Percentiles rank a stretch among this genome's conserved stretches.
phyloP scores from a whole-genome alignment of 2,113 vertebrate species.

The Zingel zingel region DNA sequence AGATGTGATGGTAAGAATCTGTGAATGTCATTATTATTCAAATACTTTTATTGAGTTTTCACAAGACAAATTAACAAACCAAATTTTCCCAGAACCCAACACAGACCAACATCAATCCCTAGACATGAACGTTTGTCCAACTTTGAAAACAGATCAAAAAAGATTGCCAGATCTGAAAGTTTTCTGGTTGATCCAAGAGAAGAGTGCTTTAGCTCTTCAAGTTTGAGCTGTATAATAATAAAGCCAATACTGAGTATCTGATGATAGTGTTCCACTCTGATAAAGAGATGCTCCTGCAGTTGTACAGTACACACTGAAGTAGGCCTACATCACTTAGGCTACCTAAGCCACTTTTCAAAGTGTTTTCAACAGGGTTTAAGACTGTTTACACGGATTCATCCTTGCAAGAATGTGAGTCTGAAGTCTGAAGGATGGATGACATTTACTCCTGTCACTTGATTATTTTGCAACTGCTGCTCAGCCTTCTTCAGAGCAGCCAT shows the following conservation, averaged over 20 bases:
- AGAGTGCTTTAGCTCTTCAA: background rate
- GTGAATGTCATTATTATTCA: background rate
- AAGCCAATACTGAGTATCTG: background rate
- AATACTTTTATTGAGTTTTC: background rate
- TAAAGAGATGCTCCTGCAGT: background rate
- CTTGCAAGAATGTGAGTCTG: too few relatives aligned
- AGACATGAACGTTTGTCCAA: background rate
- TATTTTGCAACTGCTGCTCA: background rate
- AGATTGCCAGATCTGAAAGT: slow-evolving; percentile 2
- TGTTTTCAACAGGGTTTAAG: too few relatives aligned
- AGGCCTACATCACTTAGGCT: background rate
- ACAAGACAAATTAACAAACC: slow-evolving; percentile 18
- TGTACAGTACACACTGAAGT: background rate
- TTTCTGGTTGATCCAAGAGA: background rate
- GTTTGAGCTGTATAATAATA: background rate
- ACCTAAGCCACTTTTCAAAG: too few relatives aligned
- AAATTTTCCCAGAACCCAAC: background rate
- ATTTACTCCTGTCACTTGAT: background rate
- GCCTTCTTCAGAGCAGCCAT: background rate
- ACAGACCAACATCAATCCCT: background rate
- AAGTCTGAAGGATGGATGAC: background rate
- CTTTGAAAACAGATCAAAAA: background rate
- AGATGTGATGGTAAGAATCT: background rate
- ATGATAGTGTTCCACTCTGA: background rate
- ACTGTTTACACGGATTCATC: too few relatives aligned